Evolutionary conservation across 35 echinoderm and acorn worm genomes (phyloP).

Genomic region (Antedon bifida): DNA sequence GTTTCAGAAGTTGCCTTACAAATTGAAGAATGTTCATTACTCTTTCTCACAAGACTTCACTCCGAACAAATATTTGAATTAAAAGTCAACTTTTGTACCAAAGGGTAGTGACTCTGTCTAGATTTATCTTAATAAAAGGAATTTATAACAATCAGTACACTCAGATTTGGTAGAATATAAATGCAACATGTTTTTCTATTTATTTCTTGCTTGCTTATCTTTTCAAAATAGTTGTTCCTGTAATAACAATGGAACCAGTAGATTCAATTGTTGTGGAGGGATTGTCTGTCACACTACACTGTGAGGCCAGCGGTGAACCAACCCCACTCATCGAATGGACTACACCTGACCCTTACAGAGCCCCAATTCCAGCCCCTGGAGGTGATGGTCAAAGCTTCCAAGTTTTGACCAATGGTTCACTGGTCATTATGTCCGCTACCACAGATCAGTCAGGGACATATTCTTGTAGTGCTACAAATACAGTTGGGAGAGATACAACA

Average conservation of each 20-base stretch:
- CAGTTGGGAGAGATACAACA: slow-evolving; percentile 16
- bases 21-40: too few relatives aligned
- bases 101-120: too few relatives aligned
- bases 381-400: slow-evolving; percentile 25
- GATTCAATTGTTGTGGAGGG: slow-evolving; percentile 29
- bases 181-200: too few relatives aligned
- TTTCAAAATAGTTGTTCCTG: not conserved
- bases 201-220: too few relatives aligned
- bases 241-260: slow-evolving; percentile 23
- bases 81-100: too few relatives aligned
- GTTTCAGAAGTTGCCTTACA: too few relatives aligned
- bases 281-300: slow-evolving; percentile 28
- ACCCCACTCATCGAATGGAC: slow-evolving; percentile 71
- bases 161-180: too few relatives aligned
- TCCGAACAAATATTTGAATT: too few relatives aligned
- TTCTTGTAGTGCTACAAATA: slow-evolving; percentile 54
- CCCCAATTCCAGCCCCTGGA: slow-evolving; percentile 19
- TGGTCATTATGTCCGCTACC: slow-evolving; percentile 21
- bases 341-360: slow-evolving; percentile 20
- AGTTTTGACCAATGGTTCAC: slow-evolving; percentile 39
- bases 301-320: slow-evolving; percentile 46
- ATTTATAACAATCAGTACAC: too few relatives aligned
- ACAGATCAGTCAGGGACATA: slow-evolving; percentile 44
- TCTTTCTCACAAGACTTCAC: too few relatives aligned
- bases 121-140: too few relatives aligned